These are phyloP conservation scores for Perodicticus potto DNA, from an alignment of 2,797 vertebrate genomes.

Conservation along the genomic window DNA sequence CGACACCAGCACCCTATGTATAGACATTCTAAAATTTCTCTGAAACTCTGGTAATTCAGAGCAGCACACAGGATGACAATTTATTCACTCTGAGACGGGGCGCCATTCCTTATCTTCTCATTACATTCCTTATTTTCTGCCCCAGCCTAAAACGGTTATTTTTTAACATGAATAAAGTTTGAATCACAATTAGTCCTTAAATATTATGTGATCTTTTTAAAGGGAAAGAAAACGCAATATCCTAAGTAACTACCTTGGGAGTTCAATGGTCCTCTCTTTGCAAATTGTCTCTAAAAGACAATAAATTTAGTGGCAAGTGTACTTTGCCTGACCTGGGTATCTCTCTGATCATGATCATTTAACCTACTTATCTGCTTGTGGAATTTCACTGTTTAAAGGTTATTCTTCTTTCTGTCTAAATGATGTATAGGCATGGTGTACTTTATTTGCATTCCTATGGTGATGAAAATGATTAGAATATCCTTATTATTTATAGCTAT, in stretches of 20 bases:
- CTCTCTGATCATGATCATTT: slow-evolving; percentile 57
- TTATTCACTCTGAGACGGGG: neutral
- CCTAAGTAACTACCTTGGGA: slow-evolving; percentile 8
- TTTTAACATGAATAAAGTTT: slow-evolving; percentile 19
- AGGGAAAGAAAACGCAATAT: neutral
- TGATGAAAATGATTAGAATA: slow-evolving; percentile 65
- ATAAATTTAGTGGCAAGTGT: slow-evolving; percentile 76
- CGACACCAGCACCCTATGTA: rapidly evolving
- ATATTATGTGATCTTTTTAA: slow-evolving; percentile 55
- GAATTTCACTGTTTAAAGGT: slow-evolving; percentile 75
- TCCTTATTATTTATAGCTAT: slow-evolving; percentile 72
- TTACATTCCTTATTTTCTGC: slow-evolving; percentile 19
- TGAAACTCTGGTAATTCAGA: neutral
- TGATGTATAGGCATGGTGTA: slow-evolving; percentile 72
- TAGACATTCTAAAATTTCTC: neutral
- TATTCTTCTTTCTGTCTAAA: slow-evolving; percentile 74
- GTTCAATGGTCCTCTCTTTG: neutral
- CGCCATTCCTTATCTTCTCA: neutral
- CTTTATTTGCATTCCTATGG: slow-evolving; percentile 74
- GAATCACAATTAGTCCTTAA: slow-evolving; percentile 45
- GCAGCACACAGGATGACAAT: neutral
- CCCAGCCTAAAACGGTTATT: neutral
- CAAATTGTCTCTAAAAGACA: slow-evolving; percentile 67
- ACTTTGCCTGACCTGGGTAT: slow-evolving; percentile 68
- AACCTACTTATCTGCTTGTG: slow-evolving; percentile 72